A percentile compares a stretch with the other conserved stretches of the same genome.
Evolutionary conservation across 53 echinoderm and acorn worm species (phyloP).

Genomic region (Henricia sp.): DNA sequence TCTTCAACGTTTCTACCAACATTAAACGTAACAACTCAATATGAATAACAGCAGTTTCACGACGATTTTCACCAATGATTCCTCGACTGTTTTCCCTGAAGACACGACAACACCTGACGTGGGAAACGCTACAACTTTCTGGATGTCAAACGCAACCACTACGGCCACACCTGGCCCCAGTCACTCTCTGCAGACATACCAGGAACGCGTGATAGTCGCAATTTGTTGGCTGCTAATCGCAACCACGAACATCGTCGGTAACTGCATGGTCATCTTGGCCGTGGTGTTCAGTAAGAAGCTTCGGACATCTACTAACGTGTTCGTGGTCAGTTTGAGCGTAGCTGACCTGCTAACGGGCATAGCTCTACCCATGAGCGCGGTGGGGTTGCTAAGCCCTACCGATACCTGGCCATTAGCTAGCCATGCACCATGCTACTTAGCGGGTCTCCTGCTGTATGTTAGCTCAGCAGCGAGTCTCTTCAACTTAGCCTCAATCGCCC

Average conservation of each 20-base stretch:
- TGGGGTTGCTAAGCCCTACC: conserved; percentile 50
- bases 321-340: conserved; percentile 72
- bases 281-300: conserved; percentile 65
- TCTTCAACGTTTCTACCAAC: too few relatives aligned
- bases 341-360: conserved; percentile 68
- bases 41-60: neutral
- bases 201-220: conserved; percentile 50
- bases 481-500: conserved; percentile 68
- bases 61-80: neutral
- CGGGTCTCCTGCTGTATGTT: conserved; percentile 40
- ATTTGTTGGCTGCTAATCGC: conserved; percentile 38
- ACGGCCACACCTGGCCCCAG: neutral
- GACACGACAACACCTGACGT: neutral
- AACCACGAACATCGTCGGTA: conserved; percentile 63
- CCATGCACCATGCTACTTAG: conserved; percentile 51
- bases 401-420: conserved; percentile 62
- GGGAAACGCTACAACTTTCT: neutral
- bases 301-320: conserved; percentile 71
- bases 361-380: conserved; percentile 36
- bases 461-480: conserved; percentile 60
- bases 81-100: neutral
- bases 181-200: conserved; percentile 36
- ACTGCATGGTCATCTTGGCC: conserved; percentile 65
- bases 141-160: conserved; percentile 7
- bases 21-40: too few relatives aligned